phyloP scores from a whole-genome alignment of 2,797 vertebrate species.

The Arrhamphus sclerolepis region DNA sequence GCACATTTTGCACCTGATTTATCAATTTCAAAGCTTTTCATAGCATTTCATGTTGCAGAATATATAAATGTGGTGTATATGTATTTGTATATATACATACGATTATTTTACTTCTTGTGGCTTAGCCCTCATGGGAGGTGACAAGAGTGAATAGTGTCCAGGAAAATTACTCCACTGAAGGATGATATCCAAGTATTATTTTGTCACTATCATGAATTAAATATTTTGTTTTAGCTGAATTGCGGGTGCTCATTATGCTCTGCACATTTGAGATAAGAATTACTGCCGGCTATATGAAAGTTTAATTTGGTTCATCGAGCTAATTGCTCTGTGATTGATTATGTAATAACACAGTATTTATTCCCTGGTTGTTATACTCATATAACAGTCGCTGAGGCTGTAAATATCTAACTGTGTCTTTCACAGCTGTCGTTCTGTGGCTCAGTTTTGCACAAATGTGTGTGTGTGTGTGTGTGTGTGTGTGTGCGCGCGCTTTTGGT shows the following conservation, averaged over 20 bases:
- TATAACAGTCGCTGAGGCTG: constrained; percentile 1
- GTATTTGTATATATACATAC: too few relatives aligned
- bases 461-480: not conserved
- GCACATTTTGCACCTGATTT: not conserved
- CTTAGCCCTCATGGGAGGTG: constrained; percentile 34
- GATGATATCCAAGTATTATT: constrained; percentile 59
- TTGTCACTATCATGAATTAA: constrained; percentile 70
- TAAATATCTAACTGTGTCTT: constrained; percentile 18
- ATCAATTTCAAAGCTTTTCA: constrained; percentile 12
- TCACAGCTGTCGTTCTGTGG: constrained; percentile 15
- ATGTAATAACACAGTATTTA: constrained; percentile 65
- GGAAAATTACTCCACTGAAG: constrained; percentile 32
- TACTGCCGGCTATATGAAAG: constrained; percentile 67
- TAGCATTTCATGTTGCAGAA: not conserved
- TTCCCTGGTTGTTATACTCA: constrained; percentile 46
- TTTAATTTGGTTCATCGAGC: constrained; percentile 67
- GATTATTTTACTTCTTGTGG: constrained; percentile 24
- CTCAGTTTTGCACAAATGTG: not conserved
- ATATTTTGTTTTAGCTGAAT: constrained; percentile 66
- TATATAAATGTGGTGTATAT: not conserved
- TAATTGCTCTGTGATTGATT: constrained; percentile 72
- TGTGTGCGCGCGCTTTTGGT: constrained; percentile 17
- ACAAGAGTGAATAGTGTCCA: constrained; percentile 3
- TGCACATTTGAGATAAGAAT: constrained; percentile 59
- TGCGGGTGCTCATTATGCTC: constrained; percentile 55